Evolutionary conservation across 1,140 invertebrate genomes (phyloP), one percentile per base, ranked within the genome.

Genomic region (Oscheius sp.): DNA sequence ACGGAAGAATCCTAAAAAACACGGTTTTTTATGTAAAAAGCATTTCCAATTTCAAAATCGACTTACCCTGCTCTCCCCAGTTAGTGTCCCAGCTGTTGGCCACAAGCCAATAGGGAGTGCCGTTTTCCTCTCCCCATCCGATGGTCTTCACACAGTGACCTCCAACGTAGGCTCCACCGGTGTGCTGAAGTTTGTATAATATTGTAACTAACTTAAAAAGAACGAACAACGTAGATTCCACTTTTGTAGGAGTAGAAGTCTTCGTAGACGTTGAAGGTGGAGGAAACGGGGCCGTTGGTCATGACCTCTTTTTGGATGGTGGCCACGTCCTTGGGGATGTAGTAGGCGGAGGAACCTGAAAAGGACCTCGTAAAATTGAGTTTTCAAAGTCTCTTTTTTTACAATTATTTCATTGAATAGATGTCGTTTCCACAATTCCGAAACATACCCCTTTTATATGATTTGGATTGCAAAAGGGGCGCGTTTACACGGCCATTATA

Each of bases 261-360:
- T 45, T 45, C 42, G 23, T 45, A 45, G 42, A n/a, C n/a, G n/a
- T n/a, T n/a, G n/a, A n/a, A n/a, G n/a, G n/a, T n/a, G n/a, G n/a
- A n/a, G n/a, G n/a, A n/a, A n/a, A n/a, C n/a, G n/a, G n/a, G n/a
- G n/a, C n/a, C n/a, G n/a, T n/a, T n/a, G n/a, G n/a, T n/a, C n/a
- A n/a, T n/a, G n/a, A n/a, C n/a, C n/a, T n/a, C n/a, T n/a, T n/a
- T n/a, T n/a, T n/a, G n/a, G n/a, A n/a, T n/a, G n/a, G n/a, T n/a
- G n/a, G n/a, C n/a, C n/a, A n/a, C n/a, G n/a, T n/a, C n/a, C n/a
- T n/a, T n/a, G n/a, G n/a, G n/a, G 29, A 95, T 84, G 1, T 89
- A 89, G 82, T 93, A 96, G 0, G 90, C 86, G 73, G 88, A 23
- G 28, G 15, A 20, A 20, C 49, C 7, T 55, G 28, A 23, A 13